phyloP scores from a whole-genome alignment of 1,140 invertebrate species.

The Arion vulgaris region DNA sequence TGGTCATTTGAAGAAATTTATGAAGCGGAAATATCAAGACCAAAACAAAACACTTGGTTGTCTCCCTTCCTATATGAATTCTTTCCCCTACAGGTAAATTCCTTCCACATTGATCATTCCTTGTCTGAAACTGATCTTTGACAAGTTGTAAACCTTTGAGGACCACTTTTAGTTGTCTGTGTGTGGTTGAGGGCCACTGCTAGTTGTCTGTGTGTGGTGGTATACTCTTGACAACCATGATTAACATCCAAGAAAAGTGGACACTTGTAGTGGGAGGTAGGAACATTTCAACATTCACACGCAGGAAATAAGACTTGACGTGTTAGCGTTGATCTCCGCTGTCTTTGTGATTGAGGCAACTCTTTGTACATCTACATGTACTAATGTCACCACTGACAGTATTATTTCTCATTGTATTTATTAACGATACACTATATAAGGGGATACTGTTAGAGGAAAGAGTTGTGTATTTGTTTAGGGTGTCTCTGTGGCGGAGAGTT shows the following conservation, averaged over 20 bases:
- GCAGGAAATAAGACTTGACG: neutral
- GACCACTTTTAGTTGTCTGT: neutral
- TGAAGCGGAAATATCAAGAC: too few species aligned
- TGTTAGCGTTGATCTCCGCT: neutral
- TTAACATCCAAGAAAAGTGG: neutral
- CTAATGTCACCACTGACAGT: neutral
- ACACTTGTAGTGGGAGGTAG: neutral
- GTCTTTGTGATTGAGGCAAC: neutral
- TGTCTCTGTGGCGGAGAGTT: too few species aligned
- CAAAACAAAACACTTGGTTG: too few species aligned
- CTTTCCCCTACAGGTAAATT: neutral
- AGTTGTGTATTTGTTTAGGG: too few species aligned
- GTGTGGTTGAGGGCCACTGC: neutral
- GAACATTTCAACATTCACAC: too few species aligned
- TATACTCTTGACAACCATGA: neutral
- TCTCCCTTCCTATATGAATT: too few species aligned
- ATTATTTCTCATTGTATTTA: too few species aligned
- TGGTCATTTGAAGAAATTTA: too few species aligned
- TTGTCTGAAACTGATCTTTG: neutral
- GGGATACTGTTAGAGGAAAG: too few species aligned
- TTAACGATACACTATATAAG: too few species aligned
- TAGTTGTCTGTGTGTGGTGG: neutral
- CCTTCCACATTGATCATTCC: neutral
- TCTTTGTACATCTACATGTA: neutral
- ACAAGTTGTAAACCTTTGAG: neutral